These are phyloP conservation scores for Eriocheir sinensis DNA, from an alignment of 1,140 invertebrate species.

Conservation along the genomic window DNA sequence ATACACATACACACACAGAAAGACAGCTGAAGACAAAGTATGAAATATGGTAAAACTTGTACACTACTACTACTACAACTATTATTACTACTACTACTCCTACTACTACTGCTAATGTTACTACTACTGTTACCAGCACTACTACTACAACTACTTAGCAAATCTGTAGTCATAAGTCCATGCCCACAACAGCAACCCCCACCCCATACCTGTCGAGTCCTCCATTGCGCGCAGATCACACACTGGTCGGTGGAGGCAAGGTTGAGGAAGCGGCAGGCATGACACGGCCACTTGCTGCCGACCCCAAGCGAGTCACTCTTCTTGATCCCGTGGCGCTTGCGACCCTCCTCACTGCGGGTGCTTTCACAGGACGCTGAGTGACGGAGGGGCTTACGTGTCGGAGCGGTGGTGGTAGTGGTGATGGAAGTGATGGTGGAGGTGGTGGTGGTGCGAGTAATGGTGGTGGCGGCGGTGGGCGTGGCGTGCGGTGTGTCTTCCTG, in stretches of 20 bases:
- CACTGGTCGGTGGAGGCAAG: slow-evolving; percentile 67
- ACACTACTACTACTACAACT: neutral
- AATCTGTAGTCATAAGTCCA: neutral
- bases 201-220: neutral
- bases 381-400: neutral
- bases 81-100: neutral
- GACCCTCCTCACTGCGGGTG: neutral
- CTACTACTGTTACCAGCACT: too few relatives aligned
- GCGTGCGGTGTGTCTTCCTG: slow-evolving; percentile 53
- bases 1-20: too few relatives aligned
- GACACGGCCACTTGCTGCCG: slow-evolving; percentile 65
- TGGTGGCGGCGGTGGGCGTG: neutral
- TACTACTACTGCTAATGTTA: neutral
- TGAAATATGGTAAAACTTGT: too few relatives aligned
- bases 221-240: slow-evolving; percentile 73
- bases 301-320: slow-evolving; percentile 55
- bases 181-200: neutral
- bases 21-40: too few relatives aligned
- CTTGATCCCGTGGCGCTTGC: slow-evolving; percentile 10
- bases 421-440: neutral
- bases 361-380: neutral
- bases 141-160: too few relatives aligned
- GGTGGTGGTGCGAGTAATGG: neutral
- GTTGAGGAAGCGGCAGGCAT: slow-evolving; percentile 62
- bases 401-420: neutral